Evolutionary conservation across 2,113 vertebrate species (phyloP).

Genomic region (Megaceryle maxima): DNA sequence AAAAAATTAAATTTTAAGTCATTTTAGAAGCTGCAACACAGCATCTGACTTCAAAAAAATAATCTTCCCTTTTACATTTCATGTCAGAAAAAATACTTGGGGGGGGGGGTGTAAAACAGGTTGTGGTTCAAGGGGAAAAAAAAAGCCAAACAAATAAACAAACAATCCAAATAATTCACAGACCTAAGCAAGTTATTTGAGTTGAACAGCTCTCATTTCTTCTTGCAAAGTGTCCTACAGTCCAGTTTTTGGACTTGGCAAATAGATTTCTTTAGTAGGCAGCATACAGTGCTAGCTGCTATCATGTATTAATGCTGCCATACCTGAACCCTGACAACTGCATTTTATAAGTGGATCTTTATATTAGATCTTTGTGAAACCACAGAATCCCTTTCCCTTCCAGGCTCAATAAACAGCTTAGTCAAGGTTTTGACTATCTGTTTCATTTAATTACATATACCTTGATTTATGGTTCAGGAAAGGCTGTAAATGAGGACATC

Average conservation of each 20-base stretch:
- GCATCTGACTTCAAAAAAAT: neutral
- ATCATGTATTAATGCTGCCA: neutral
- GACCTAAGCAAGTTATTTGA: neutral
- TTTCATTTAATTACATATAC: constrained; percentile 49
- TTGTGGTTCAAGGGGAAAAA: neutral
- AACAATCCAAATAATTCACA: neutral
- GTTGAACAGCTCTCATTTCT: neutral
- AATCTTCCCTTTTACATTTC: neutral
- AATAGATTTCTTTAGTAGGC: neutral
- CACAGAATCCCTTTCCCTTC: constrained; percentile 23
- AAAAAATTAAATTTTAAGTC: neutral
- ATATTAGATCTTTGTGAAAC: constrained; percentile 18
- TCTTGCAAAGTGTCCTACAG: neutral
- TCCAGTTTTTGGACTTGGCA: neutral
- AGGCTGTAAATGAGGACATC: constrained; percentile 57
- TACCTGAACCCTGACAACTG: neutral
- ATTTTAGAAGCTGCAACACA: neutral
- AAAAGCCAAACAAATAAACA: fast-evolving
- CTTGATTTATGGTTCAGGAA: constrained; percentile 61
- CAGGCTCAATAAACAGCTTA: constrained; percentile 51
- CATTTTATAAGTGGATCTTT: constrained; percentile 30
- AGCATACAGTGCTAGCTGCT: neutral
- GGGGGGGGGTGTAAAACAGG: neutral
- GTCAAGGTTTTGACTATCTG: constrained; percentile 58
- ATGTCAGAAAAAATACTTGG: neutral